These are phyloP conservation scores for Indicator maculatus DNA, from an alignment of 2,113 vertebrate species.

Conservation along the genomic window DNA sequence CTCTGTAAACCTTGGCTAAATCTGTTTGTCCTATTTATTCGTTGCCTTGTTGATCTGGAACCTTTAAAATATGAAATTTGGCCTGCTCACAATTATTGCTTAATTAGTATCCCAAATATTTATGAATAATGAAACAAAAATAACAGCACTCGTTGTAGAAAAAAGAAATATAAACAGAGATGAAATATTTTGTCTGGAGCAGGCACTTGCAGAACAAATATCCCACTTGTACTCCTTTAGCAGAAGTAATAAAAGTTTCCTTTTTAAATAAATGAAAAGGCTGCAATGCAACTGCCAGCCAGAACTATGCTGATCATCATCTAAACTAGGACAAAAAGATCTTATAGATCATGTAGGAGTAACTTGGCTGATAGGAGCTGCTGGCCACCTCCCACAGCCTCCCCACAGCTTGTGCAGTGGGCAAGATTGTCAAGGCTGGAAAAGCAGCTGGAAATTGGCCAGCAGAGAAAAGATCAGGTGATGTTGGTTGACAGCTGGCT, in stretches of 20 bases:
- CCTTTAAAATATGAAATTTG: slow-evolving; percentile 26
- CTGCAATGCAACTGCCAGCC: not conserved
- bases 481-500: no score
- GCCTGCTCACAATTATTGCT: slow-evolving; percentile 7
- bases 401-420: not conserved
- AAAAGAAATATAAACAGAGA: not conserved
- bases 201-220: not conserved
- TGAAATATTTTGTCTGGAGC: not conserved
- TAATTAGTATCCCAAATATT: slow-evolving; percentile 30
- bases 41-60: slow-evolving; percentile 25
- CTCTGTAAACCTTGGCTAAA: slow-evolving; percentile 25
- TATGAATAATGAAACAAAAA: slow-evolving; percentile 12
- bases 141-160: not conserved
- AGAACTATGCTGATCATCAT: not conserved
- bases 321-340: not conserved
- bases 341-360: not conserved
- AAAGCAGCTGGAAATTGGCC: no score
- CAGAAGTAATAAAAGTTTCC: not conserved
- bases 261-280: not conserved
- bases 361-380: not conserved
- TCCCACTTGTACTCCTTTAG: not conserved
- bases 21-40: slow-evolving; percentile 29
- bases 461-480: no score
- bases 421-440: no score
- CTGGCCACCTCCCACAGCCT: not conserved